Evolutionary conservation across 2,797 vertebrate genomes (phyloP).

Genomic region (Streptopelia turtur): DNA sequence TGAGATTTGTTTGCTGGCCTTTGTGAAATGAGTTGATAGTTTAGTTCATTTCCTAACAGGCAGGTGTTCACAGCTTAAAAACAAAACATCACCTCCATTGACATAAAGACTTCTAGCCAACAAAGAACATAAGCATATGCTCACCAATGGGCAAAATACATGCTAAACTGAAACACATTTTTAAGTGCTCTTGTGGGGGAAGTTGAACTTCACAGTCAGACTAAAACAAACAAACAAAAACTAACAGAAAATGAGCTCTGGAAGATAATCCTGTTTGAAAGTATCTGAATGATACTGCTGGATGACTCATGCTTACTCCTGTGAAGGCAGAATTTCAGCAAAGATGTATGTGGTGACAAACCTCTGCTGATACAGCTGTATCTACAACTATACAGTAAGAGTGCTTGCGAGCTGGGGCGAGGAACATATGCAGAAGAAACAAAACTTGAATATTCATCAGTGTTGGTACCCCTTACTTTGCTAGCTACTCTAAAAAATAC

Average conservation of each 20-base stretch:
- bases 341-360: not conserved
- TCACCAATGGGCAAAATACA: not conserved
- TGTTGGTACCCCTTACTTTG: not conserved
- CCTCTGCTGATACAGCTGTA: not conserved
- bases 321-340: not conserved
- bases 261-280: not conserved
- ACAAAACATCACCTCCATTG: not conserved
- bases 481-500: not conserved
- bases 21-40: not conserved
- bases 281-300: not conserved
- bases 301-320: not conserved
- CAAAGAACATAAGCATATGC: not conserved
- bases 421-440: rapidly evolving
- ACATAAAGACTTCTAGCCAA: not conserved
- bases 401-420: not conserved
- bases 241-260: not conserved
- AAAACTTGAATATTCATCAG: not conserved
- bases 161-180: not conserved
- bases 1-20: slow-evolving; percentile 24
- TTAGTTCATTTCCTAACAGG: not conserved
- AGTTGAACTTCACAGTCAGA: not conserved
- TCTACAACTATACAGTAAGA: not conserved
- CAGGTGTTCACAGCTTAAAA: slow-evolving; percentile 2
- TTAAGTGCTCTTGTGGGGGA: not conserved
- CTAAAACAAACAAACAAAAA: not conserved